These are phyloP conservation scores for Drosophila kohkoa DNA, from an alignment of 1,140 invertebrate species.

Conservation along the genomic window DNA sequence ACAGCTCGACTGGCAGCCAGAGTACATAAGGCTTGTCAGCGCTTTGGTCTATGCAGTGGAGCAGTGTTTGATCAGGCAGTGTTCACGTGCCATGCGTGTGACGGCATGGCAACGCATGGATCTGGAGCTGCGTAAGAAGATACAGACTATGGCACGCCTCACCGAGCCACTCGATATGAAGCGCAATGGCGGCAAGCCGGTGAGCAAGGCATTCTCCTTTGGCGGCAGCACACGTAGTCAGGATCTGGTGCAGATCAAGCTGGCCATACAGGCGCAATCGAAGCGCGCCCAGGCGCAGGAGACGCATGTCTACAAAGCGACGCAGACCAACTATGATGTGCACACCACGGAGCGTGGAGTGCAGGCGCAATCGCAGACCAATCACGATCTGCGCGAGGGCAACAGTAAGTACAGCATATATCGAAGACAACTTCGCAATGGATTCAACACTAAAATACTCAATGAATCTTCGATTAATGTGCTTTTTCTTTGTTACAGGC, in stretches of 20 bases:
- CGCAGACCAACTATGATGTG: constrained; percentile 72
- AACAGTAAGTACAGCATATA: constrained; percentile 51
- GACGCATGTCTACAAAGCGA: constrained; percentile 76
- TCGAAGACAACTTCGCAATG: no score
- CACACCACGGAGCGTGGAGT: constrained; percentile 78
- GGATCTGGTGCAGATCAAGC: constrained; percentile 87
- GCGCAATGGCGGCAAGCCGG: constrained; percentile 64
- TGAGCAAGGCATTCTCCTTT: constrained; percentile 76
- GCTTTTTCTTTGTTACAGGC: constrained; percentile 33
- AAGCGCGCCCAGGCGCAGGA: constrained; percentile 77
- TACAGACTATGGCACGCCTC: constrained; percentile 87
- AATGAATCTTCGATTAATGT: neutral
- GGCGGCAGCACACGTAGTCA: constrained; percentile 85
- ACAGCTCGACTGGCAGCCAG: constrained; percentile 84
- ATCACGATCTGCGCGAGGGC: constrained; percentile 71
- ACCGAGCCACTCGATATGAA: constrained; percentile 78
- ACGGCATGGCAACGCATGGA: constrained; percentile 89
- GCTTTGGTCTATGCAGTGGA: constrained; percentile 86
- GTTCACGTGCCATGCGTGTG: constrained; percentile 87
- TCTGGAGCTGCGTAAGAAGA: constrained; percentile 86
- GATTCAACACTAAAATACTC: no score
- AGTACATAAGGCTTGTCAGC: constrained; percentile 82
- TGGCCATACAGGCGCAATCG: constrained; percentile 86
- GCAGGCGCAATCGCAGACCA: constrained; percentile 55
- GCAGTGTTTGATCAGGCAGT: constrained; percentile 88